These are phyloP conservation scores for Pheosia tremula DNA, from an alignment of 2,888 invertebrate species.

Conservation along the genomic window DNA sequence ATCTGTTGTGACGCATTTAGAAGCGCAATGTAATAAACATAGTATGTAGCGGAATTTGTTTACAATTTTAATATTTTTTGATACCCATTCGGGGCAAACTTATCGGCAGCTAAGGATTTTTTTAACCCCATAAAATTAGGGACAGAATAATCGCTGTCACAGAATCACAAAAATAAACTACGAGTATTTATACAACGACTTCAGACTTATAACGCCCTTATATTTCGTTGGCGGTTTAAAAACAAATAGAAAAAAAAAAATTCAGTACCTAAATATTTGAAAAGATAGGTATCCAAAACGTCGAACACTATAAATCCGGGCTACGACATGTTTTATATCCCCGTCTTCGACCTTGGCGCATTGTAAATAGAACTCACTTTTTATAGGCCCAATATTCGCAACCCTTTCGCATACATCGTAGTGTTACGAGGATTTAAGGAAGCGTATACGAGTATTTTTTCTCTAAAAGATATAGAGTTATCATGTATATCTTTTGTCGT, in stretches of 20 bases:
- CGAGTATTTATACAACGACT: too few species aligned
- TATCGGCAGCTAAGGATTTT: too few species aligned
- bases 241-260: too few species aligned
- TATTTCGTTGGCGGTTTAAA: too few species aligned
- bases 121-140: too few species aligned
- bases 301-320: background rate
- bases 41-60: background rate
- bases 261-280: background rate
- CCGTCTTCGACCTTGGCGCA: background rate
- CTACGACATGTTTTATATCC: background rate
- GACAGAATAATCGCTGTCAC: too few species aligned
- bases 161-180: too few species aligned
- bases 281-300: background rate
- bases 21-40: background rate
- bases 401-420: conserved; percentile 1
- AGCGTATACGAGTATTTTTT: background rate
- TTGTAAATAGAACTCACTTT: conserved; percentile 4
- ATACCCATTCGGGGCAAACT: too few species aligned
- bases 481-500: background rate
- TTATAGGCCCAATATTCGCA: conserved; percentile 4
- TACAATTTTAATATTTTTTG: too few species aligned
- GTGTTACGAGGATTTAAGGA: conserved; percentile 6
- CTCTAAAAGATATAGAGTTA: background rate
- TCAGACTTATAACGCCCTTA: too few species aligned
- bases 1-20: background rate